A percentile compares a stretch with the other conserved stretches of the same genome.
These are phyloP conservation scores for Drosophila rellima DNA, from an alignment of 2,888 invertebrate genomes.

Conservation along the genomic window DNA sequence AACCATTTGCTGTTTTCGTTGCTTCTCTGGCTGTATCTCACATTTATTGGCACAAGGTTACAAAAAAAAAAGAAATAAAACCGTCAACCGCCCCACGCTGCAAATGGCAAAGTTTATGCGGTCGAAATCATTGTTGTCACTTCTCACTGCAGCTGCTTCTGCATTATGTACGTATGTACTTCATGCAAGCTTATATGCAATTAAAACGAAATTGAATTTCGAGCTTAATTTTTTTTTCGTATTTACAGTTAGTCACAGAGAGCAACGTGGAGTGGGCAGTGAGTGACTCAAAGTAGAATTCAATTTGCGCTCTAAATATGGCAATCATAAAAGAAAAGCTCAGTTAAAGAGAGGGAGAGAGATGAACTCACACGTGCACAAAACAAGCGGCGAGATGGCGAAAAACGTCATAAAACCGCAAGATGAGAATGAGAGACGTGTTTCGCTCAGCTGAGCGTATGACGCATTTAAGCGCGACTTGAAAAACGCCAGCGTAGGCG, in stretches of 20 bases:
- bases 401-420: slow-evolving; percentile 44
- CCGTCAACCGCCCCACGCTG: slow-evolving; percentile 19
- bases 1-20: slow-evolving; percentile 24
- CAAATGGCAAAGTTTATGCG: slow-evolving; percentile 61
- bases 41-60: slow-evolving; percentile 73
- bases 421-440: slow-evolving; percentile 21
- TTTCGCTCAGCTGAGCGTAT: slow-evolving; percentile 69
- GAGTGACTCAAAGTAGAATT: slow-evolving; percentile 37
- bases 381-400: slow-evolving; percentile 29
- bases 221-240: slow-evolving; percentile 14
- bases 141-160: slow-evolving; percentile 10
- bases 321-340: slow-evolving; percentile 22
- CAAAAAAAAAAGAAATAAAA: slow-evolving; percentile 21
- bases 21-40: slow-evolving; percentile 48
- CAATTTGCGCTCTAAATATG: slow-evolving; percentile 30
- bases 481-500: slow-evolving; percentile 50
- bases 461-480: slow-evolving; percentile 67
- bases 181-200: slow-evolving; percentile 18
- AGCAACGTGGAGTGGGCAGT: slow-evolving; percentile 9
- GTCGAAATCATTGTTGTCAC: slow-evolving; percentile 27
- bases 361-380: slow-evolving; percentile 59
- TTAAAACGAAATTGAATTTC: slow-evolving; percentile 43
- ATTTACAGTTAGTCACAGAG: slow-evolving; percentile 50
- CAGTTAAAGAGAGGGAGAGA: background rate
- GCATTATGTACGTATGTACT: background rate